A percentile compares a stretch with the other conserved stretches of the same genome.
Evolutionary conservation across 2,888 invertebrate genomes (phyloP).

Genomic region (Andrena minutula): DNA sequence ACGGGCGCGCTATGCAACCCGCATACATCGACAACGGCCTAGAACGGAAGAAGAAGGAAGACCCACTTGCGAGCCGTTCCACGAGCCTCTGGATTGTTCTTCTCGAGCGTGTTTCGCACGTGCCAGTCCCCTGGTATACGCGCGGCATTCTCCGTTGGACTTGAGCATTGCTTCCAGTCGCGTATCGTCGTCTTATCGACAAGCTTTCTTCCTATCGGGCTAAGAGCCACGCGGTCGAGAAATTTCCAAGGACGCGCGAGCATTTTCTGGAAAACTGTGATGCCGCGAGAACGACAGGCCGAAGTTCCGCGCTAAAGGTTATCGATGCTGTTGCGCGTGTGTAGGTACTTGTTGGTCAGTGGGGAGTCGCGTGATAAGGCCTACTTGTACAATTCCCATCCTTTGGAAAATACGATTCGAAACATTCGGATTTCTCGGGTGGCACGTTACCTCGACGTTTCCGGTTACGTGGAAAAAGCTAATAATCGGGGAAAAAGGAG

Average conservation of each 20-base stretch:
- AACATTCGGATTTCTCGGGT: background rate
- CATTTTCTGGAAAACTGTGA: slow-evolving; percentile 47
- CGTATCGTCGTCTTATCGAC: background rate
- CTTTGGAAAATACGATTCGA: slow-evolving; percentile 56
- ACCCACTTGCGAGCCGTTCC: slow-evolving; percentile 38
- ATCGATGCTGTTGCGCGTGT: slow-evolving; percentile 58
- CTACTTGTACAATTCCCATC: slow-evolving; percentile 53
- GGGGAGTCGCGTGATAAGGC: slow-evolving; percentile 54
- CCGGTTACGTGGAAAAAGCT: slow-evolving; percentile 2
- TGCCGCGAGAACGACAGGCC: slow-evolving; percentile 7
- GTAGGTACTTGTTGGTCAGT: slow-evolving; percentile 6
- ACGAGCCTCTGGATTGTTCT: slow-evolving; percentile 63
- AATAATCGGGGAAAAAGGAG: slow-evolving; percentile 7
- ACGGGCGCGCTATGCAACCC: slow-evolving; percentile 30
- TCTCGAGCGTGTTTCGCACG: slow-evolving; percentile 30
- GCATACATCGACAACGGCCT: slow-evolving; percentile 45
- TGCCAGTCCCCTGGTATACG: slow-evolving; percentile 31
- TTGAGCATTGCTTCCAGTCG: background rate
- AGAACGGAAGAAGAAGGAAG: slow-evolving; percentile 54
- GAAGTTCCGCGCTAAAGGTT: slow-evolving; percentile 59
- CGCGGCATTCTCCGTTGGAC: slow-evolving; percentile 47
- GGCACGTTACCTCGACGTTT: background rate
- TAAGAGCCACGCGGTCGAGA: slow-evolving; percentile 20
- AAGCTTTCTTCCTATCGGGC: background rate
- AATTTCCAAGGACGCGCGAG: slow-evolving; percentile 31